Percentiles rank a stretch among this genome's conserved stretches.
Evolutionary conservation across 2,888 invertebrate genomes (phyloP).

Genomic region (Isoperla grammatica): DNA sequence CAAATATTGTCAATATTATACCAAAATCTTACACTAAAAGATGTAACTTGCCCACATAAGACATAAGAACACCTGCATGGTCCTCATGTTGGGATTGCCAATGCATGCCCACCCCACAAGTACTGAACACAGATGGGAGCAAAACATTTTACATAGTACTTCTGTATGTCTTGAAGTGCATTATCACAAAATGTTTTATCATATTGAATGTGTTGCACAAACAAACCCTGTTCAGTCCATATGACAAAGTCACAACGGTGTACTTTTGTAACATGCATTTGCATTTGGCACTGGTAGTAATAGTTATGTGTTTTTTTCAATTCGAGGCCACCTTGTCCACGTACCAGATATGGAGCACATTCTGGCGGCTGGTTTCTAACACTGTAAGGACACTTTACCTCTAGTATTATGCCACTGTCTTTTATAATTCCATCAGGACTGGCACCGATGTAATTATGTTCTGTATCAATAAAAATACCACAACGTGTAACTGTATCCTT

Average conservation of each 20-base stretch:
- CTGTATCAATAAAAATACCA: neutral
- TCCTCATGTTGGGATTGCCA: too few relatives aligned
- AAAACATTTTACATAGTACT: too few relatives aligned
- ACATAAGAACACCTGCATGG: too few relatives aligned
- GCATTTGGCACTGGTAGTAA: neutral
- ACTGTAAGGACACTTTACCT: conserved; percentile 1
- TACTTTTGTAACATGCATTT: neutral
- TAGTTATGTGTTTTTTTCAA: neutral
- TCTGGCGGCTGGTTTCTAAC: neutral
- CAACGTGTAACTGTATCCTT: neutral
- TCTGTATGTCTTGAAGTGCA: too few relatives aligned
- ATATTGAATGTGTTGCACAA: too few relatives aligned
- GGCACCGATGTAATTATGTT: neutral
- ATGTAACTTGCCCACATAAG: too few relatives aligned
- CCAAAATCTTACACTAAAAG: neutral
- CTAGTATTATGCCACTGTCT: neutral
- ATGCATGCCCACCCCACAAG: too few relatives aligned
- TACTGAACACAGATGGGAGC: too few relatives aligned
- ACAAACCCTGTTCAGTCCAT: too few relatives aligned
- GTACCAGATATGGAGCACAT: neutral
- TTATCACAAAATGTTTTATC: too few relatives aligned
- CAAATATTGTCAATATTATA: neutral
- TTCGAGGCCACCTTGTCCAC: too few relatives aligned
- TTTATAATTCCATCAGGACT: neutral
- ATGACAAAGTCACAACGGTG: neutral